A percentile compares a stretch with the other conserved stretches of the same genome.
Conservation (phyloP, 2,113 vertebrate species). For the Poecile atricapillus region DNA sequence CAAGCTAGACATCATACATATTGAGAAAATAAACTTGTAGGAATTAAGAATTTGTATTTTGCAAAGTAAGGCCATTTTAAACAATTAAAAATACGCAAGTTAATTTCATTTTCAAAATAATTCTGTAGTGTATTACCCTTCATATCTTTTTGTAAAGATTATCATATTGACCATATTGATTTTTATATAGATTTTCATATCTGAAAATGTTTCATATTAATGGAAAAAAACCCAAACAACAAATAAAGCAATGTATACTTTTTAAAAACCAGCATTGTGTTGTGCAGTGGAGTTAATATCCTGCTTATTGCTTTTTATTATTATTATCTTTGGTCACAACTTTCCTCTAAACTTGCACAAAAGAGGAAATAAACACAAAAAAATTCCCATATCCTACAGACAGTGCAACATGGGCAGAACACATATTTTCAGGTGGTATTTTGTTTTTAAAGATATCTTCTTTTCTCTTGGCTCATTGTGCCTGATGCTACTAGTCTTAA, state of each 20-base stretch:
- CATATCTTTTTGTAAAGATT: neutral
- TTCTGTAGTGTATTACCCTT: neutral
- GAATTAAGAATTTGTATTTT: neutral
- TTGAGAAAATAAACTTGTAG: neutral
- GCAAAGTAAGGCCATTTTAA: neutral
- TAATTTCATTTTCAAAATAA: neutral
- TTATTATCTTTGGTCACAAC: neutral
- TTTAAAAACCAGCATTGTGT: accelerated
- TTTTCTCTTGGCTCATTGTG: neutral
- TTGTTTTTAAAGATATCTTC: neutral
- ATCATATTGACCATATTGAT: neutral
- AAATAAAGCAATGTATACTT: neutral
- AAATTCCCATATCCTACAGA: neutral
- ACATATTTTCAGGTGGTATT: neutral
- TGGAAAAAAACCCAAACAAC: neutral
- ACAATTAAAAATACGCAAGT: neutral
- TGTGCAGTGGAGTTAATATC: neutral
- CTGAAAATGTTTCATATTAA: neutral
- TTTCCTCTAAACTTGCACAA: neutral
- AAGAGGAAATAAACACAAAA: neutral
- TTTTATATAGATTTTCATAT: neutral
- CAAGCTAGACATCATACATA: neutral
- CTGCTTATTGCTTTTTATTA: neutral
- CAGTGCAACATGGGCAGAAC: neutral
- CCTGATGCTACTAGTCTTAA: neutral